Evolutionary conservation across 2,888 invertebrate genomes (phyloP).

Genomic region (Tenthredo mesomela): DNA sequence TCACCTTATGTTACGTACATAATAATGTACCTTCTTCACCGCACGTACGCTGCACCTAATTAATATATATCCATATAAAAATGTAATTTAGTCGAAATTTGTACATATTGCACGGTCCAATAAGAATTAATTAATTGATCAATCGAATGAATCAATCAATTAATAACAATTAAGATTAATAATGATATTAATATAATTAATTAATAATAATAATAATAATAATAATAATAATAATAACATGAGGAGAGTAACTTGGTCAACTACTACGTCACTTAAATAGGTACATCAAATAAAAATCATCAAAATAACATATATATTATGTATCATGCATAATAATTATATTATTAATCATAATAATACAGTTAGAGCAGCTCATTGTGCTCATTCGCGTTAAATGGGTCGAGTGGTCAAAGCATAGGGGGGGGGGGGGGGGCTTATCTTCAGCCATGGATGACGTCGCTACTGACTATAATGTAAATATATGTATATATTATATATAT

Average conservation of each 20-base stretch:
- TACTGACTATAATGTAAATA: background rate
- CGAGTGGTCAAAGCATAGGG: conserved; percentile 32
- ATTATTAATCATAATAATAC: conserved; percentile 65
- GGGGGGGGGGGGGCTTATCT: conserved; percentile 1
- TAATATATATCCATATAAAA: conserved; percentile 67
- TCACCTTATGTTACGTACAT: conserved; percentile 55
- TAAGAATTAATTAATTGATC: conserved; percentile 71
- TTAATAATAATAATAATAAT: conserved; percentile 33
- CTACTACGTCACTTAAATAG: conserved; percentile 59
- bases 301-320: conserved; percentile 61
- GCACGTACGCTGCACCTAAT: conserved; percentile 59
- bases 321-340: conserved; percentile 64
- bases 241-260: conserved; percentile 47
- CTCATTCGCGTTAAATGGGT: conserved; percentile 15
- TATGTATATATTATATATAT: background rate
- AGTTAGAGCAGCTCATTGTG: conserved; percentile 63
- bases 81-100: conserved; percentile 71
- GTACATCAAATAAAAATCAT: conserved; percentile 57
- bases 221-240: conserved; percentile 40
- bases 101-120: conserved; percentile 75
- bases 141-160: conserved; percentile 59
- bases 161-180: conserved; percentile 64
- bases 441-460: background rate
- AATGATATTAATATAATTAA: conserved; percentile 30
- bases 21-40: conserved; percentile 53